These are phyloP conservation scores for Trichechus manatus DNA, from an alignment of 2,113 vertebrate species.

Conservation along the genomic window DNA sequence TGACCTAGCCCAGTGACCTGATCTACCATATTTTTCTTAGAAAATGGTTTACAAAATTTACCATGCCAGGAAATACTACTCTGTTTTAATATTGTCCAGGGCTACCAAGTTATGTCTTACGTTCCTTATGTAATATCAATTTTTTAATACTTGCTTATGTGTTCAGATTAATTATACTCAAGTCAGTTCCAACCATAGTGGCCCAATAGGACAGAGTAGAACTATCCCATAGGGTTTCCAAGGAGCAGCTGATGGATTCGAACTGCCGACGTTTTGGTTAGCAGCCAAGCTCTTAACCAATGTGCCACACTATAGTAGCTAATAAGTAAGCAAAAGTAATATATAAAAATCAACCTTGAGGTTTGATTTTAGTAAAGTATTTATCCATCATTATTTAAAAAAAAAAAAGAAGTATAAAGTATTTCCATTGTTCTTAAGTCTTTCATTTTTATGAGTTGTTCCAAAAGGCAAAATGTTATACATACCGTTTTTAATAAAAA, in stretches of 20 bases:
- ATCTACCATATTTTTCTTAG: constrained; percentile 45
- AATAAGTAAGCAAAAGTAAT: constrained; percentile 52
- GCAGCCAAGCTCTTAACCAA: no score
- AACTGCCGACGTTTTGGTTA: no score
- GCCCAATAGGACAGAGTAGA: no score
- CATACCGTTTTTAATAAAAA: constrained; percentile 25
- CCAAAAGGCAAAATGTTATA: background rate
- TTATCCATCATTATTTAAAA: background rate
- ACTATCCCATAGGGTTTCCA: no score
- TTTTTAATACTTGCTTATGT: constrained; percentile 21
- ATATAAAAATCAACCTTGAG: constrained; percentile 17
- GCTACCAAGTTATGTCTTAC: background rate
- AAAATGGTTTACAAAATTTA: constrained; percentile 43
- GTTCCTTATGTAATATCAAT: background rate
- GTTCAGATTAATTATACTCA: constrained; percentile 34
- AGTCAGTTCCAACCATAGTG: background rate
- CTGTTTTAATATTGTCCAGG: constrained; percentile 12
- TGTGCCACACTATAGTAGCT: background rate
- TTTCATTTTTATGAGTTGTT: background rate
- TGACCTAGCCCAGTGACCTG: constrained; percentile 15
- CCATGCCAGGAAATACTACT: constrained; percentile 5
- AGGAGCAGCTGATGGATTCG: no score
- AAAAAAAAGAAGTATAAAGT: background rate
- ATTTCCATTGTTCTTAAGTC: background rate
- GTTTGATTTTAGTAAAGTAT: constrained; percentile 18